Evolutionary conservation across 30 jellyfish, hydroid and myxozoan genomes (phyloP).

Genomic region (Hydractinia symbiolongicarpus): DNA sequence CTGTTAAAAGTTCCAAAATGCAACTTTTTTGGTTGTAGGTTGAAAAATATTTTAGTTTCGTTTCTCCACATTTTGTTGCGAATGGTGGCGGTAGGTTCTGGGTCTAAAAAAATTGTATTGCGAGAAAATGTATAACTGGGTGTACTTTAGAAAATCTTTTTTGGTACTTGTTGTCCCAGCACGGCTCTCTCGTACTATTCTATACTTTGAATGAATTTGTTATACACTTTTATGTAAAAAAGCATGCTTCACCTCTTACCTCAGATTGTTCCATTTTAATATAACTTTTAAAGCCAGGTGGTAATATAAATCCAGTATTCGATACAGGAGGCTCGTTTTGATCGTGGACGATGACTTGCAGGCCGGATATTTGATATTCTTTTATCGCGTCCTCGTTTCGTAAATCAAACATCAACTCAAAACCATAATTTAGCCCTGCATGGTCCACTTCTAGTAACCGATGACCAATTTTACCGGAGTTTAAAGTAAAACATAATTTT

Average conservation of each 20-base stretch:
- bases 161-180: too few relatives aligned
- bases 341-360: constrained; percentile 70
- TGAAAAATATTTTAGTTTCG: constrained; percentile 3
- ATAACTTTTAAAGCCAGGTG: constrained; percentile 92
- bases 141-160: too few relatives aligned
- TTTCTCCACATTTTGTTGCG: constrained; percentile 29
- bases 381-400: constrained; percentile 59
- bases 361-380: constrained; percentile 65
- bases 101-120: background rate
- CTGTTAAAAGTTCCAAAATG: constrained; percentile 21
- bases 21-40: constrained; percentile 15
- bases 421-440: constrained; percentile 74
- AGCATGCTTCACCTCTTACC: constrained; percentile 36
- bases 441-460: constrained; percentile 52
- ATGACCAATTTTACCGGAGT: constrained; percentile 69
- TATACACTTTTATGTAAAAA: too few relatives aligned
- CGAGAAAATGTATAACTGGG: too few relatives aligned
- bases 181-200: too few relatives aligned
- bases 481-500: constrained; percentile 77
- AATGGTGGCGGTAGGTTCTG: constrained; percentile 32
- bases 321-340: constrained; percentile 72
- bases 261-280: constrained; percentile 52
- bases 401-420: constrained; percentile 67
- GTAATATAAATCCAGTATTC: constrained; percentile 74
- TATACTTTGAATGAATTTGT: too few relatives aligned